Percentiles rank a stretch among this genome's conserved stretches.
phyloP scores from a whole-genome alignment of 2,797 vertebrate genomes.

The Euphonia xanthogaster region DNA sequence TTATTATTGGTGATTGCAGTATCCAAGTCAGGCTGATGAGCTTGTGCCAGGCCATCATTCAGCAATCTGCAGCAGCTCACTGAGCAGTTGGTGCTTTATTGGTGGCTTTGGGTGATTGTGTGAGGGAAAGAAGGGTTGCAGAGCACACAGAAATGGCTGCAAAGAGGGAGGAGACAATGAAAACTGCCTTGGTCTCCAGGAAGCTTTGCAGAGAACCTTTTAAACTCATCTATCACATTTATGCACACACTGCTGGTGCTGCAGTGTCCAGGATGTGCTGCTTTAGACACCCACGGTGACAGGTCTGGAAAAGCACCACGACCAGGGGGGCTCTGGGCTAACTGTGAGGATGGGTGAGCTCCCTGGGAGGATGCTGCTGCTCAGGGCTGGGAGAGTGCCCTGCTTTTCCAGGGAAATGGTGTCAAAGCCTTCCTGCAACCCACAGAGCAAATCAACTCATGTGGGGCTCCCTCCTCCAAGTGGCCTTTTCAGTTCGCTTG shows the following conservation, averaged over 20 bases:
- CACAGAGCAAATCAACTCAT: not conserved
- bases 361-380: not conserved
- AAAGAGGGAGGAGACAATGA: not conserved
- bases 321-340: accelerated
- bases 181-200: not conserved
- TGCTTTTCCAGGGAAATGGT: not conserved
- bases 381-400: not conserved
- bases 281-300: accelerated
- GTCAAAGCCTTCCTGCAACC: not conserved
- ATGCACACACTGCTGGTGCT: accelerated
- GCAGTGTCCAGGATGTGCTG: not conserved
- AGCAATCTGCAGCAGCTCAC: not conserved
- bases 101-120: not conserved
- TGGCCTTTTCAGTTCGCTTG: not conserved
- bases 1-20: not conserved
- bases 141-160: not conserved
- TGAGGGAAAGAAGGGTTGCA: not conserved
- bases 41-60: not conserved
- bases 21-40: not conserved
- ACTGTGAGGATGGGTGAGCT: not conserved
- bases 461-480: not conserved
- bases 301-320: not conserved
- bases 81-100: not conserved
- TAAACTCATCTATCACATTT: not conserved
- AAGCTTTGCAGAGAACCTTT: not conserved